Evolutionary conservation across 2,888 invertebrate genomes (phyloP).

Genomic region (Eurois occulta): DNA sequence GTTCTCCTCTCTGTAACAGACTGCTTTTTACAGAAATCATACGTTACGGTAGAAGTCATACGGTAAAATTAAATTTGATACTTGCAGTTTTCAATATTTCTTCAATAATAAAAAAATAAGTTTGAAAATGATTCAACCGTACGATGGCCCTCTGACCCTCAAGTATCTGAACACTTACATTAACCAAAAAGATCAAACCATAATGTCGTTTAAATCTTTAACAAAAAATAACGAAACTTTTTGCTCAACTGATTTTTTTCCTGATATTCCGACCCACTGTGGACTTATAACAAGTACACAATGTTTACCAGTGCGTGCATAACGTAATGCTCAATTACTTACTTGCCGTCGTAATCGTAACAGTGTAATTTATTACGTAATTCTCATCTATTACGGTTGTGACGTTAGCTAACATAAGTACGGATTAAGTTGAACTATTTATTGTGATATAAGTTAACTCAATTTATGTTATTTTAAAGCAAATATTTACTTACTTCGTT

Average conservation of each 20-base stretch:
- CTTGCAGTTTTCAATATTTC: too few species aligned
- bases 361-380: conserved; percentile 32
- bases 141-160: background rate
- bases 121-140: too few species aligned
- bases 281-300: conserved; percentile 17
- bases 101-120: too few species aligned
- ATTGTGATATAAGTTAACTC: background rate
- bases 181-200: background rate
- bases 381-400: conserved; percentile 2
- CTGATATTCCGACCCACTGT: conserved; percentile 15
- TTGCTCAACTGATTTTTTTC: background rate
- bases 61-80: too few species aligned
- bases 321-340: conserved; percentile 39
- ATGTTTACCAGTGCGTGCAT: conserved; percentile 41
- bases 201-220: background rate
- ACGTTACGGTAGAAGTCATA: too few species aligned
- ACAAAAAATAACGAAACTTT: background rate
- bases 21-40: too few species aligned
- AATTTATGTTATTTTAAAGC: background rate
- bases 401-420: conserved; percentile 18
- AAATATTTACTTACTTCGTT: background rate
- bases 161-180: background rate
- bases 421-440: background rate
- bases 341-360: conserved; percentile 15
- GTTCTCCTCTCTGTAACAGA: background rate